phyloP scores from a whole-genome alignment of 2,797 vertebrate genomes.

The Spinibarbus caldwelli region DNA sequence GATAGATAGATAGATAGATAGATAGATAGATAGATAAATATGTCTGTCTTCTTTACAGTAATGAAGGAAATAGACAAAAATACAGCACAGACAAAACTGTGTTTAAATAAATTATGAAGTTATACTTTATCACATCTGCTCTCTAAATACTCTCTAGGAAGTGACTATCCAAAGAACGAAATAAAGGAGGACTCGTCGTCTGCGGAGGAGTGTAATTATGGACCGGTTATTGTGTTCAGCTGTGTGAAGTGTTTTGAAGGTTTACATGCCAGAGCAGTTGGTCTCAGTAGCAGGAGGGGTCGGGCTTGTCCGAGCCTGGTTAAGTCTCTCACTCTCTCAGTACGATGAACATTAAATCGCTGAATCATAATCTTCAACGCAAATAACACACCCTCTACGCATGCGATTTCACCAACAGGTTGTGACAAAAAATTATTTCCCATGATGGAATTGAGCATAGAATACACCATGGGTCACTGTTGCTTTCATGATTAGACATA shows the following conservation, averaged over 20 bases:
- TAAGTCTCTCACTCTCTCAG: constrained; percentile 25
- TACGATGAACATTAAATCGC: constrained; percentile 45
- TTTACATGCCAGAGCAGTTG: constrained; percentile 39
- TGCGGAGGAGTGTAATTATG: constrained; percentile 21
- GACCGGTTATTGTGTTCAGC: constrained; percentile 25
- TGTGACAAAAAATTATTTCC: constrained; percentile 19
- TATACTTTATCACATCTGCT: neutral
- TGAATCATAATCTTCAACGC: constrained; percentile 56
- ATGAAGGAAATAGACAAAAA: neutral
- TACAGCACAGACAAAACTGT: neutral
- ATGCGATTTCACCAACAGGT: constrained; percentile 52
- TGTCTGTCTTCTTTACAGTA: neutral
- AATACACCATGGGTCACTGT: neutral
- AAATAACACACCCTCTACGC: constrained; percentile 36
- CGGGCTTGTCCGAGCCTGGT: constrained; percentile 53
- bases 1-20: too few relatives aligned
- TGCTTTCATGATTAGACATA: neutral
- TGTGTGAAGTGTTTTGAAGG: constrained; percentile 38
- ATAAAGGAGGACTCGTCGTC: neutral
- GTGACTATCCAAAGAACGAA: constrained; percentile 9
- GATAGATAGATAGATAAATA: too few relatives aligned
- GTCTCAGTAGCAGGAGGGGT: constrained; percentile 23
- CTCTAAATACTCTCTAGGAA: constrained; percentile 19
- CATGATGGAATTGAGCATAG: neutral
- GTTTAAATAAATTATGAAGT: neutral